A percentile compares a stretch with the other conserved stretches of the same genome.
Evolutionary conservation across 2,888 invertebrate genomes (phyloP).

Genomic region (Galerucella nymphaeae): DNA sequence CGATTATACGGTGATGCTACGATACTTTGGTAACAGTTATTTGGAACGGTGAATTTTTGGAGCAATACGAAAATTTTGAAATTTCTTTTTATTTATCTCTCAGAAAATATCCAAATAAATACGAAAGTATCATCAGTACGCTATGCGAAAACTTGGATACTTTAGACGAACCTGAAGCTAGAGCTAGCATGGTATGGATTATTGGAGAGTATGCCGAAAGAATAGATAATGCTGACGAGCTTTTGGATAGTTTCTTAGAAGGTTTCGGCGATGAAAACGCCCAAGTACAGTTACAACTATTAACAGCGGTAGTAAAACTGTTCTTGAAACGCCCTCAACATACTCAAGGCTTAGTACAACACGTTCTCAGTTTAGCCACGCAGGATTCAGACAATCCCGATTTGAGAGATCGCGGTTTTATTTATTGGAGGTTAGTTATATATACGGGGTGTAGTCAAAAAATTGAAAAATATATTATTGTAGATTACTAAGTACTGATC

Average conservation of each 20-base stretch:
- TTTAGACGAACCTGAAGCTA: constrained; percentile 97
- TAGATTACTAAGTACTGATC: constrained; percentile 92
- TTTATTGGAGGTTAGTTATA: constrained; percentile 86
- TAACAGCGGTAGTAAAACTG: constrained; percentile 98
- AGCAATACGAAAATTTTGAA: too few species aligned
- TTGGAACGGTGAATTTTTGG: neutral
- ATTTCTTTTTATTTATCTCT: constrained; percentile 33
- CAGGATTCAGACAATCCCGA: constrained; percentile 99
- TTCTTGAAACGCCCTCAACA: constrained; percentile 98
- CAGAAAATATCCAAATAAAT: constrained; percentile 97
- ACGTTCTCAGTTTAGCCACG: constrained; percentile 88
- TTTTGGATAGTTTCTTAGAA: constrained; percentile 97
- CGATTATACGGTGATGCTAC: neutral
- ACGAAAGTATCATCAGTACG: constrained; percentile 99
- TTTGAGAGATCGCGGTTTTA: constrained; percentile 96
- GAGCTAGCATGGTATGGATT: constrained; percentile 97
- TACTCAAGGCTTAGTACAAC: constrained; percentile 98
- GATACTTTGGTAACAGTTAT: neutral
- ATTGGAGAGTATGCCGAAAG: constrained; percentile 99
- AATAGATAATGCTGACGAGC: constrained; percentile 98
- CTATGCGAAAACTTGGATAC: constrained; percentile 99
- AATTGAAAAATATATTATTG: neutral
- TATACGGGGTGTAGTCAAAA: neutral
- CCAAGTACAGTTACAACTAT: constrained; percentile 84
- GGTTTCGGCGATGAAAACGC: constrained; percentile 67